phyloP scores from a whole-genome alignment of 2,888 invertebrate genomes.

The Campoplex capitator region DNA sequence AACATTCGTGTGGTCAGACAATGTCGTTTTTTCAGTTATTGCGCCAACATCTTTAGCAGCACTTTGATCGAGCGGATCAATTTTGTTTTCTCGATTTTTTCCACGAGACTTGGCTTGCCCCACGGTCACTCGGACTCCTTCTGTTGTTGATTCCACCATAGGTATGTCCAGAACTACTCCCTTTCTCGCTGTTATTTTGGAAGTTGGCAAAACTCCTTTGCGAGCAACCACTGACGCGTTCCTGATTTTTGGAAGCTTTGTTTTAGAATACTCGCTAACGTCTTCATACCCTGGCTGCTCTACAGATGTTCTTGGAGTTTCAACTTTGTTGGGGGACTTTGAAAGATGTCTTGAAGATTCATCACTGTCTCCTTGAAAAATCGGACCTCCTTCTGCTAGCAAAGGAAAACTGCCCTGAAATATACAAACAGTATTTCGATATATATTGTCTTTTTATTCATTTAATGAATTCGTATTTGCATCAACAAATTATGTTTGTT shows the following conservation, averaged over 20 bases:
- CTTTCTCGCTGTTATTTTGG: constrained; percentile 63
- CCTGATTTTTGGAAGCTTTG: constrained; percentile 54
- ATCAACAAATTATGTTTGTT: too few species aligned
- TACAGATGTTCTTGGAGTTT: background rate
- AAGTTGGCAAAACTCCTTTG: constrained; percentile 55
- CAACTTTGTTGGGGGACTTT: background rate
- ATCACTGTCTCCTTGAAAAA: background rate
- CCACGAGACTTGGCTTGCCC: background rate
- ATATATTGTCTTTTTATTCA: background rate
- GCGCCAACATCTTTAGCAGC: background rate
- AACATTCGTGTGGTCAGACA: background rate
- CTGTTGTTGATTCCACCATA: constrained; percentile 2
- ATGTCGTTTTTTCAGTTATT: constrained; percentile 3
- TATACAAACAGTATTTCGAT: background rate
- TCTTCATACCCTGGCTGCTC: constrained; percentile 10
- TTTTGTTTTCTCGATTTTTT: background rate
- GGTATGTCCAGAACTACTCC: constrained; percentile 56
- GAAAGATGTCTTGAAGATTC: background rate
- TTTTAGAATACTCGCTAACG: constrained; percentile 41
- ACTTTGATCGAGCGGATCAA: background rate
- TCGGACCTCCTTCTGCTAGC: constrained; percentile 35
- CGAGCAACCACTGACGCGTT: constrained; percentile 64
- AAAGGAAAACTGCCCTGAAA: constrained; percentile 37
- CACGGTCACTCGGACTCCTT: constrained; percentile 21
- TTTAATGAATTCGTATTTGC: background rate